Percentiles rank a stretch among this genome's conserved stretches.
Conservation (phyloP, 1,140 invertebrate genomes). For the Drosophila bocki region DNA sequence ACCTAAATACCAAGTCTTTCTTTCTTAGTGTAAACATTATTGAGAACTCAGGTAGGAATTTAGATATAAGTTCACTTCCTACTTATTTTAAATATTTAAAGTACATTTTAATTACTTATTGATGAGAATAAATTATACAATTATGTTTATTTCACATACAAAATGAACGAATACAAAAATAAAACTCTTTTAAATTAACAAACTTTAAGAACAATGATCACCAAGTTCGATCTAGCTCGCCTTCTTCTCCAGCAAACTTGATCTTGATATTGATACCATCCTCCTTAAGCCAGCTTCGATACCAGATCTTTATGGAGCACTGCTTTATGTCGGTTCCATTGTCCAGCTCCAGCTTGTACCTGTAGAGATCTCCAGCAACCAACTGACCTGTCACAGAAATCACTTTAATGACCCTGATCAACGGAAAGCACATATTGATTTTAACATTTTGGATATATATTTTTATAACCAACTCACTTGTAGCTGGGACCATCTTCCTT, state of each 20-base stretch:
- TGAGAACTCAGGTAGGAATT: not conserved
- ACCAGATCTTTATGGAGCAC: constrained; percentile 61
- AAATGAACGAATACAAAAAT: not conserved
- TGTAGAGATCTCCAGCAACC: constrained; percentile 59
- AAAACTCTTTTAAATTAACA: not conserved
- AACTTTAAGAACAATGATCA: not conserved
- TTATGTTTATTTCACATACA: not conserved
- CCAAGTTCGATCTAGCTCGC: constrained; percentile 43
- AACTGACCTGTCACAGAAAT: constrained; percentile 56
- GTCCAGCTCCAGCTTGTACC: constrained; percentile 54
- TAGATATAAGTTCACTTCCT: not conserved
- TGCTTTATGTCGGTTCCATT: constrained; percentile 48
- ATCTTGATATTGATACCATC: constrained; percentile 62
- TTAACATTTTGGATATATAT: not conserved
- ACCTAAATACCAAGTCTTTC: not conserved
- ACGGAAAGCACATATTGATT: not conserved
- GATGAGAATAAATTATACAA: not conserved
- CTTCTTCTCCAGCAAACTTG: constrained; percentile 45
- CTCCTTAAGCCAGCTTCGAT: constrained; percentile 48
- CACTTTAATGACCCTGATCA: constrained; percentile 55
- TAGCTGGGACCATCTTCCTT: constrained; percentile 40
- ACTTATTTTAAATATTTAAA: not conserved
- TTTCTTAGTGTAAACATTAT: not conserved
- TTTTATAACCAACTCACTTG: constrained; percentile 22
- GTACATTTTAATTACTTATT: not conserved